Evolutionary conservation across 2,113 vertebrate genomes (phyloP), one percentile per base, ranked within the genome.

Genomic region (Piprites chloris): DNA sequence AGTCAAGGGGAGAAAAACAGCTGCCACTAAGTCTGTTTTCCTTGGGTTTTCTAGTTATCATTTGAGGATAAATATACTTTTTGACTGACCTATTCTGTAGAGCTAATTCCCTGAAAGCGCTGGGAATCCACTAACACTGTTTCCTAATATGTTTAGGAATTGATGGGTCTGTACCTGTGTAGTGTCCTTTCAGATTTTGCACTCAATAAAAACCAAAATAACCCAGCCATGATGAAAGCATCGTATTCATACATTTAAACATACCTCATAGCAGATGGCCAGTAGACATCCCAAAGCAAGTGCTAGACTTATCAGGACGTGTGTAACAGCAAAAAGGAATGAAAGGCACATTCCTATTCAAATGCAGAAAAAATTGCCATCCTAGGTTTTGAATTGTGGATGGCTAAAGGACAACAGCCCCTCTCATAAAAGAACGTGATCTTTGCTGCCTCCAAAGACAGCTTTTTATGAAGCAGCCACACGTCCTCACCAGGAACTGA

Each of bases 1-100:
- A 97, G 75, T 71, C 3, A 39, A 96, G 35, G 79, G 52, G 47
- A 96, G 46, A 56, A 89, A 95, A 94, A 28, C 86, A 94, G 90
- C 94, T 96, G 87, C 69, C 86, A 90, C 50, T 33, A 67, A 86
- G 79, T 56, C 91, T 74, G 61, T 73, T 94, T 94, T 91, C 90
- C 77, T 84, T 82, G 77, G 47, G 91, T 68, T 62, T 84, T 90
- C 74, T 53, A 78, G 69, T 88, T 89, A 92, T 69, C 78, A 92
- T 93, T 87, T 78, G 56, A 71, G 52, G 85, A 87, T 69, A 95
- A 96, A 96, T 86, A 91, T 33, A 86, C n/a, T 96, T 89, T 89
- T 41, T 58, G 81, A 46, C 24, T 63, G 90, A 80, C 35, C 52
- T 62, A 6, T 81, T 80, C 79, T 44, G 17, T 53, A 24, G 23